Evolutionary conservation across 2,888 invertebrate genomes (phyloP).

Genomic region (Aphodius sticticus): DNA sequence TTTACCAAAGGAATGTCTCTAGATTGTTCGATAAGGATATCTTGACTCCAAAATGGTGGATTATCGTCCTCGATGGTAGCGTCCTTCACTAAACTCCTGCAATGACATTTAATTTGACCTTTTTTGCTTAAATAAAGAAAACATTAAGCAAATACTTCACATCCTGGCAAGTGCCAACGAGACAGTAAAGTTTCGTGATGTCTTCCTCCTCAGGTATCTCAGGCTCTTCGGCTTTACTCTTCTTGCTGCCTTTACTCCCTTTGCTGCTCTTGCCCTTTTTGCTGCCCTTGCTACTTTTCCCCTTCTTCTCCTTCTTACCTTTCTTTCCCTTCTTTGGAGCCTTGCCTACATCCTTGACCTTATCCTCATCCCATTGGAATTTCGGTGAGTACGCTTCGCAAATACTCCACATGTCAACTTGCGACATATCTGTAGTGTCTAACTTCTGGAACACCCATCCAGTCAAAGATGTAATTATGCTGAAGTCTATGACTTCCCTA

Average conservation of each 20-base stretch:
- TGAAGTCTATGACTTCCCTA: conserved; percentile 58
- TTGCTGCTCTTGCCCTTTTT: conserved; percentile 28
- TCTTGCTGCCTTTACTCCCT: conserved; percentile 28
- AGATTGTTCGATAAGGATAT: conserved; percentile 55
- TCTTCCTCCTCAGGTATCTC: conserved; percentile 33
- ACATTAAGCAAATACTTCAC: conserved; percentile 20
- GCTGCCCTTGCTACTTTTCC: conserved; percentile 21
- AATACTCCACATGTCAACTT: conserved; percentile 51
- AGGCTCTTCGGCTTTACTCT: conserved; percentile 36
- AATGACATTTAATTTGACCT: conserved; percentile 27
- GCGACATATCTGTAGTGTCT: conserved; percentile 35
- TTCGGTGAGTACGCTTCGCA: conserved; percentile 35
- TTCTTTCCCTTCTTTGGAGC: conserved; percentile 20
- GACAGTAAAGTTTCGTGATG: conserved; percentile 27
- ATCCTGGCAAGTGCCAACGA: conserved; percentile 29
- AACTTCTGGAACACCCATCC: conserved; percentile 58
- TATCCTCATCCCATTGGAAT: conserved; percentile 46
- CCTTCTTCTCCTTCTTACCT: conserved; percentile 20
- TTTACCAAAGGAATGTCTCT: conserved; percentile 56
- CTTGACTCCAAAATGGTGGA: conserved; percentile 55
- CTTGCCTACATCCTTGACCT: conserved; percentile 21
- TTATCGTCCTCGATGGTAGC: conserved; percentile 49
- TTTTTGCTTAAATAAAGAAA: neutral
- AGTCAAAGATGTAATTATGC: conserved; percentile 59
- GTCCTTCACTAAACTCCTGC: conserved; percentile 37